phyloP scores from a whole-genome alignment of 2,888 invertebrate species.

The Tenthredo livida region DNA sequence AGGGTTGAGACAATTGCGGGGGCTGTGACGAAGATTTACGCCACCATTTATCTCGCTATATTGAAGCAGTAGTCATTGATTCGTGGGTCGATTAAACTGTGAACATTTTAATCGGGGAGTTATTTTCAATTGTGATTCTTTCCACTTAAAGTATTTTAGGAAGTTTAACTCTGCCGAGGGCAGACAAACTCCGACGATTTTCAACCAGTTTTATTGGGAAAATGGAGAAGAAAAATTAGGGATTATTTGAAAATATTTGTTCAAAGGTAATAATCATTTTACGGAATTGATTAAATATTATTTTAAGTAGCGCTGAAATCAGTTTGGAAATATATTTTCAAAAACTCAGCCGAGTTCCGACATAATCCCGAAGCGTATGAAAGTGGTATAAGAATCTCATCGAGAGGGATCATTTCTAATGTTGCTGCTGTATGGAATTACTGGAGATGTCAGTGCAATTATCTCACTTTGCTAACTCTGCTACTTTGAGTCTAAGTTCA shows the following conservation, averaged over 20 bases:
- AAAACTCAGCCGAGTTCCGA: not conserved
- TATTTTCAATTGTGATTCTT: conserved; percentile 9
- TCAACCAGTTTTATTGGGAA: not conserved
- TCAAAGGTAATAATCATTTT: not conserved
- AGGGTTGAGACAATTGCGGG: not conserved
- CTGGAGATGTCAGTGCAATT: conserved; percentile 41
- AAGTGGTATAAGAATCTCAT: not conserved
- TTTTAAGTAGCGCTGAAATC: not conserved
- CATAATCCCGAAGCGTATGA: not conserved
- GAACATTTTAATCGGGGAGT: conserved; percentile 8
- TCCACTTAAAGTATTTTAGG: not conserved
- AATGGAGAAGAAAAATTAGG: not conserved
- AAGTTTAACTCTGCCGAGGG: not conserved
- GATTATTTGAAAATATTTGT: not conserved
- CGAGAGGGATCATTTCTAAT: conserved; percentile 20
- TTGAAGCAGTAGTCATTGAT: conserved; percentile 14
- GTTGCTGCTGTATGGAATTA: conserved; percentile 33
- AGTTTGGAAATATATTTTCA: not conserved
- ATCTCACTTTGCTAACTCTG: conserved; percentile 44
- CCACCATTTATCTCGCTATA: not conserved
- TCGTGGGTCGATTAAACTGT: not conserved
- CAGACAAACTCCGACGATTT: conserved; percentile 1
- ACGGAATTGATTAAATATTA: not conserved
- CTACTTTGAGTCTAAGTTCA: conserved; percentile 45
- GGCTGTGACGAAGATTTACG: conserved; percentile 11